These are phyloP conservation scores for Ptilodon capucinus DNA, from an alignment of 2,888 invertebrate species.

Conservation along the genomic window DNA sequence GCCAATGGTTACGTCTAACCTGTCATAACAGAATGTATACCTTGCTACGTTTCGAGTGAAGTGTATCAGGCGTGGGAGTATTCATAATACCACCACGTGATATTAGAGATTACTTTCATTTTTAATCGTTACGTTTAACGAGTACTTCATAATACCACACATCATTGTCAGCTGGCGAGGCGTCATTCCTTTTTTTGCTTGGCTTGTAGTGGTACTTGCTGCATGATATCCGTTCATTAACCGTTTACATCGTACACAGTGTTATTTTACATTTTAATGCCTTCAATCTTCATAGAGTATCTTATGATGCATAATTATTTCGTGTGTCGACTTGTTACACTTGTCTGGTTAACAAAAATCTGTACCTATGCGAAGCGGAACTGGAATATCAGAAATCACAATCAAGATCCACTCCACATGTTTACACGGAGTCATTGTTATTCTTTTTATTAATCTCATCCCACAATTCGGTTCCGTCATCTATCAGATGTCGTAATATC, in stretches of 20 bases:
- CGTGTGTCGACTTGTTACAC: background rate
- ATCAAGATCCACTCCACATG: conserved; percentile 24
- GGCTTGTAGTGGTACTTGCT: background rate
- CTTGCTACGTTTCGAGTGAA: background rate
- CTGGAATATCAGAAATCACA: conserved; percentile 11
- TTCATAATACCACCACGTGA: conserved; percentile 4
- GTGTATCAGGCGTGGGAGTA: conserved; percentile 1
- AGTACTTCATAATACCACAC: background rate
- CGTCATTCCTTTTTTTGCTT: background rate
- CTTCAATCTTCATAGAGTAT: too few relatives aligned
- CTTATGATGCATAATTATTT: too few relatives aligned
- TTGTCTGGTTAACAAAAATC: background rate
- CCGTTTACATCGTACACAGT: background rate
- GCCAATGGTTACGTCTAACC: conserved; percentile 7
- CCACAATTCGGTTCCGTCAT: conserved; percentile 12
- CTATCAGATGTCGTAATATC: conserved; percentile 21
- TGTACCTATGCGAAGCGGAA: conserved; percentile 8
- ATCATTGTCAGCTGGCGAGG: background rate
- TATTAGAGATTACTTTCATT: conserved; percentile 14
- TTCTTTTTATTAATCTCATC: conserved; percentile 21
- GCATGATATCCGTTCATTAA: background rate
- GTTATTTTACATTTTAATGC: too few relatives aligned
- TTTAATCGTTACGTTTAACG: conserved; percentile 6
- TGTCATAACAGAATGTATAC: conserved; percentile 10
- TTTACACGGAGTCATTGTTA: conserved; percentile 26